phyloP scores from a whole-genome alignment of 2,888 invertebrate genomes.

The Leptopterna dolabrata region DNA sequence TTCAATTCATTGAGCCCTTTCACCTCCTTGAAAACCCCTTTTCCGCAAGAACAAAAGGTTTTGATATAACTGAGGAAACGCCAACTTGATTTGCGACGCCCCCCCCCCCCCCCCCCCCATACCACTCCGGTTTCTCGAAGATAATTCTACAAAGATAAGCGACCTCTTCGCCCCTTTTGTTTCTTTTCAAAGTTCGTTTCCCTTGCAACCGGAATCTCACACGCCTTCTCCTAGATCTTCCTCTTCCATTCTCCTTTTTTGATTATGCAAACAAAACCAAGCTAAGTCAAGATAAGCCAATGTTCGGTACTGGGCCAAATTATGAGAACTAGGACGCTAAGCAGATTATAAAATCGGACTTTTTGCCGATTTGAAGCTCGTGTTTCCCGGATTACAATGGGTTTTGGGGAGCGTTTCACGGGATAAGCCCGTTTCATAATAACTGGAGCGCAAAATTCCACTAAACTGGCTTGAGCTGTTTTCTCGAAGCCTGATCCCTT shows the following conservation, averaged over 20 bases:
- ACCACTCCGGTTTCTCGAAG: too few relatives aligned
- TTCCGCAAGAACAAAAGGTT: not conserved
- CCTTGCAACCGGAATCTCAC: not conserved
- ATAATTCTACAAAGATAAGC: conserved; percentile 20
- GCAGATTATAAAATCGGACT: not conserved
- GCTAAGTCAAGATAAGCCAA: not conserved
- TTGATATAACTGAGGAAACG: conserved; percentile 7
- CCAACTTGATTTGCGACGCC: conserved; percentile 9
- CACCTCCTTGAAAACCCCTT: not conserved
- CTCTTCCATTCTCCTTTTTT: not conserved
- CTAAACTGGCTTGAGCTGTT: conserved; percentile 15
- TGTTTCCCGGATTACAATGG: conserved; percentile 11
- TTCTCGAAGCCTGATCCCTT: not conserved
- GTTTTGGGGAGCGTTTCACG: not conserved
- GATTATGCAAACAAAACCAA: conserved; percentile 5
- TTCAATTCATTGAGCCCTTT: conserved; percentile 1
- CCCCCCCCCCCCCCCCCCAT: not conserved
- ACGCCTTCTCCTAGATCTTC: not conserved
- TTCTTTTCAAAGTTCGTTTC: conserved; percentile 12
- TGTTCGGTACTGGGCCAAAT: not conserved
- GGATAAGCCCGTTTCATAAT: conserved; percentile 6
- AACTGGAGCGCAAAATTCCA: conserved; percentile 17
- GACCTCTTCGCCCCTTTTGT: not conserved
- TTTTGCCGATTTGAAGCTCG: not conserved
- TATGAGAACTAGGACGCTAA: conserved; percentile 3